Base-by-base conservation (phyloP, 2,888 invertebrate species). In the Apamea monoglypha region DNA sequence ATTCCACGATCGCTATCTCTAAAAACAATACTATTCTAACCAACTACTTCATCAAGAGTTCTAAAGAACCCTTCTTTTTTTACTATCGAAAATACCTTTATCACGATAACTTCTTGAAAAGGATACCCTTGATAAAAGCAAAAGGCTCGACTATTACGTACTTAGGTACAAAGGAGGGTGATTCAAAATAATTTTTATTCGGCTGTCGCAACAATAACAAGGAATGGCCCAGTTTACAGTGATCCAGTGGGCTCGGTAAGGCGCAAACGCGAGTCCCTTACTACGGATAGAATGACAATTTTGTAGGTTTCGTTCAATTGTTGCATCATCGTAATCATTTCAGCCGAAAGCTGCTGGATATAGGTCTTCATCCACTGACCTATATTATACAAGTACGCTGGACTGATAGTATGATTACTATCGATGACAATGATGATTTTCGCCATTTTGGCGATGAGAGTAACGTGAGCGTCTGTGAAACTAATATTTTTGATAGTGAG, bases 151-250 rank as follows among this genome's bases (percentile, higher is more conserved):
- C 63, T 74, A 73, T 76, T 83, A 71, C 79, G 71, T 76, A 83
- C 80, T 83, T 86, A 85, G 79, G 74, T 68, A 76, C 64, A 79
- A 83, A 79, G 50, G 67, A 76, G 71, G 86, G 84, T 79, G 74
- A 74, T 85, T 80, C 84, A 85, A 83, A 85, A 85, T 85, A 83
- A 83, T 85, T 85, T 85, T 86, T 83, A 85, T 85, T 86, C 59
- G 80, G 64, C 44, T 86, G 87, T 85, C 83, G 75, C 69, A 68
- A 83, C 87, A 86, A 80, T 83, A 86, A 74, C 84, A 75, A 78
- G 67, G 61, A 86, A 85, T 85, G 68, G 79, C 59, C 64, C 71
- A 68, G 87, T 86, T 83, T 85, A 83, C 70, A 76, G 83, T 76
- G 87, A 86, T 86, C 76, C 80, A 79, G 74, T 76, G 29, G 76